Base-by-base conservation (phyloP, 2,797 vertebrate genomes). In the Mormyrus hasselquistii region DNA sequence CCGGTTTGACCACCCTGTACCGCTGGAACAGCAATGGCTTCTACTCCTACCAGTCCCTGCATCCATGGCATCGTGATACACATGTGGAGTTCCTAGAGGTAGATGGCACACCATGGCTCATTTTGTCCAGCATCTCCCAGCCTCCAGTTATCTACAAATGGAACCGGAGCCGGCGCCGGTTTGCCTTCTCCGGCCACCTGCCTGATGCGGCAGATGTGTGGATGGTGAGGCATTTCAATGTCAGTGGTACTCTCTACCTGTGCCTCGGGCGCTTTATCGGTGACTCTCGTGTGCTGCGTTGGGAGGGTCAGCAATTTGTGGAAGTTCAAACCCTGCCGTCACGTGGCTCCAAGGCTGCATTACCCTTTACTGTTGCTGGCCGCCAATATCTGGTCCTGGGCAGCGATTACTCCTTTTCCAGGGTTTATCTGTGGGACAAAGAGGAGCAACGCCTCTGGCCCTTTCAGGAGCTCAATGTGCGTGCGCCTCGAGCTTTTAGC, bases 21-120 rank as follows among this genome's bases (percentile, higher is more conserved):
- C 99, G 98, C 91, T 99, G 98, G 98, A 99, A 99, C 3, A 98
- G 98, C 88, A 99, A 98, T 25, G 98, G 98, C 90, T 99, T 99
- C 95, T 99, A 99, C 94, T 99, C 98, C 29, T 97, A 99, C 93
- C 98, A 99, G 91, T 99, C 98, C 83, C 95, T 99, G 91, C 98
- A 99, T 0, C 96, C 95, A 0, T 99, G 98, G 98, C 98, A 99
- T 94, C 96, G 98, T 65, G 98, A 99, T 94, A 99, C 98, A 0
- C 98, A 99, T 87, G 97, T 98, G 92, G 98, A 99, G 92, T 99
- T 97, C 93, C 94, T 99, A 93, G 98, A 99, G 95, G 98, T 99
- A 92, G 96, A 96, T 88, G 95, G 95, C 93, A 99, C 97, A 89
- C 97, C 98, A 47, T 98, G 99, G 92, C 95, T 99, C 92, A 98